Percentiles rank a stretch among this genome's conserved stretches.
These are phyloP conservation scores for Ciconia stormi DNA, from an alignment of 2,113 vertebrate genomes.

Conservation along the genomic window DNA sequence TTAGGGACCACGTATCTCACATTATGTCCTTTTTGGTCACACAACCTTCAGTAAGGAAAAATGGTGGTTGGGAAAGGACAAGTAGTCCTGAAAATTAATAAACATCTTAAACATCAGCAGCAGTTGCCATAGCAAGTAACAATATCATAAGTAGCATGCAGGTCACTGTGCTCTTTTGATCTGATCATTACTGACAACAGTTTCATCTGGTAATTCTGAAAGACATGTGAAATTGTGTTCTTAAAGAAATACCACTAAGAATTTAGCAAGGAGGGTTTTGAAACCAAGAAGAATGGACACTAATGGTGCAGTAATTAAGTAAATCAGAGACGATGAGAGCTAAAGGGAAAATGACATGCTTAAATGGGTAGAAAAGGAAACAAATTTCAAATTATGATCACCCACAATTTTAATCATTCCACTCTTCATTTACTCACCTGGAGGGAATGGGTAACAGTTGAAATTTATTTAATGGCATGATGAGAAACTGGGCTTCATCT, in stretches of 20 bases:
- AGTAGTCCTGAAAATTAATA: neutral
- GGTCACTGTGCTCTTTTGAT: neutral
- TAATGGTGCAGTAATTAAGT: conserved; percentile 2
- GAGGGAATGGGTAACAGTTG: neutral
- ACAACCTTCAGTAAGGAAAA: neutral
- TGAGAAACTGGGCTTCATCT: neutral
- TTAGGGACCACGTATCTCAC: neutral
- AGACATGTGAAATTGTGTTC: neutral
- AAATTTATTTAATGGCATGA: neutral
- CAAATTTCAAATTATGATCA: neutral
- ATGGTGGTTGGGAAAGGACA: neutral
- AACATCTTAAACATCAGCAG: neutral
- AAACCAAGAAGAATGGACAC: neutral
- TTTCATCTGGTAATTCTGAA: neutral
- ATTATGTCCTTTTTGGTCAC: neutral
- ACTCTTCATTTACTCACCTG: neutral
- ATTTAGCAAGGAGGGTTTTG: neutral
- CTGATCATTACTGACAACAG: neutral
- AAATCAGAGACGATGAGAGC: neutral
- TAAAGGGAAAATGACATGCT: neutral
- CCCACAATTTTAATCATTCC: neutral
- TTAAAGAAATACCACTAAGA: neutral
- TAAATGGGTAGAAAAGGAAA: neutral
- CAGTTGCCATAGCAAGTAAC: neutral
- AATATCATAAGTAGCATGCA: neutral